A percentile compares a stretch with the other conserved stretches of the same genome.
Evolutionary conservation across 1,140 invertebrate species (phyloP).

Genomic region (Drosophila bifasciata): DNA sequence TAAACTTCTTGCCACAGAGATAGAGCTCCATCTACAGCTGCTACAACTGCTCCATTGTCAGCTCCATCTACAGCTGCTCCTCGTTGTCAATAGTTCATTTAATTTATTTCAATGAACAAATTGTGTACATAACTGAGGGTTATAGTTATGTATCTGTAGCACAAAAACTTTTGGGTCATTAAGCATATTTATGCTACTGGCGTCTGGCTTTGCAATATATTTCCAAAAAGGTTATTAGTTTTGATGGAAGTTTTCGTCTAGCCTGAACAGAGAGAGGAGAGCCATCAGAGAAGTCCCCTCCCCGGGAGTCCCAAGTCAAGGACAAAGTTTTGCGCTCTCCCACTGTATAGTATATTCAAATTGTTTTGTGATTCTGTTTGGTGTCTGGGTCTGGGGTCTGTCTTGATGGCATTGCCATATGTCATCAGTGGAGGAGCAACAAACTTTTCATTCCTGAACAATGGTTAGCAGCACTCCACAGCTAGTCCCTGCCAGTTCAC

Average conservation of each 20-base stretch:
- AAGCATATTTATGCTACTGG: constrained; percentile 41
- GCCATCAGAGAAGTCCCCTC: too few relatives aligned
- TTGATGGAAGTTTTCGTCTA: constrained; percentile 38
- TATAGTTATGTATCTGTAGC: constrained; percentile 18
- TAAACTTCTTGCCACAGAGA: constrained; percentile 5
- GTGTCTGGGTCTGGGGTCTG: constrained; percentile 1
- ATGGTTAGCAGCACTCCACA: constrained; percentile 5
- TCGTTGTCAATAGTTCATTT: constrained; percentile 13
- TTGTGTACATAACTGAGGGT: too few relatives aligned
- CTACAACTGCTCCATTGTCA: too few relatives aligned
- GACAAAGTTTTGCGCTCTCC: constrained; percentile 36
- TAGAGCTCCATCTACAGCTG: background rate
- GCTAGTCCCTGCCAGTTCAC: too few relatives aligned
- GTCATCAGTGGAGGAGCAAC: constrained; percentile 7
- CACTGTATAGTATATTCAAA: constrained; percentile 28
- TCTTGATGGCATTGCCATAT: constrained; percentile 25
- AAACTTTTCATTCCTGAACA: constrained; percentile 35
- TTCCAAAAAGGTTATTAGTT: constrained; percentile 50
- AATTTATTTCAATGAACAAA: constrained; percentile 34
- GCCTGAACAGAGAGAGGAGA: too few relatives aligned
- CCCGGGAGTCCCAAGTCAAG: constrained; percentile 28
- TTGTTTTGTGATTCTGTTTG: constrained; percentile 37
- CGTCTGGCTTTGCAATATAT: constrained; percentile 35
- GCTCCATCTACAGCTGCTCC: background rate
- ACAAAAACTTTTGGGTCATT: constrained; percentile 46